phyloP scores from a whole-genome alignment of 2,797 vertebrate genomes.

The Heterohyrax brucei region DNA sequence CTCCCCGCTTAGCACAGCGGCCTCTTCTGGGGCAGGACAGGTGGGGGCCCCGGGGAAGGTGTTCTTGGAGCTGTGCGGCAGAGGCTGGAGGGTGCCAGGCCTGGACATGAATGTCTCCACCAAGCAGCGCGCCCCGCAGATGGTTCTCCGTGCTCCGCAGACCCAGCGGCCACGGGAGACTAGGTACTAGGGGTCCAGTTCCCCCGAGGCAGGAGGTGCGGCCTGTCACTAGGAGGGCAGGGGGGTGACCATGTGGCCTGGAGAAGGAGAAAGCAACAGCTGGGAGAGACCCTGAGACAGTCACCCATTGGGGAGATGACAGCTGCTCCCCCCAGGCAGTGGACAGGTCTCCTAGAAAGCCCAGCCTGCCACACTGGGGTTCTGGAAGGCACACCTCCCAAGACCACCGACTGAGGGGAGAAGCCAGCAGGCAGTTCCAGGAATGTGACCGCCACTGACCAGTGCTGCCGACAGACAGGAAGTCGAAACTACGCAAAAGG shows the following conservation, averaged over 20 bases:
- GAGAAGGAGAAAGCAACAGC: background rate
- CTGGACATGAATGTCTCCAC: background rate
- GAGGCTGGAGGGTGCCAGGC: background rate
- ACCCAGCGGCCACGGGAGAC: no score
- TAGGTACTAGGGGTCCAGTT: background rate
- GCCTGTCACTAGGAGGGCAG: background rate
- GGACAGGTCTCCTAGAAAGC: background rate
- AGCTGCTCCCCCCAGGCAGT: background rate
- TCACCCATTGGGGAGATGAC: background rate
- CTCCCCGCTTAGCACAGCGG: background rate
- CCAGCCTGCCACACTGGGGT: background rate
- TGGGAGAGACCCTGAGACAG: background rate
- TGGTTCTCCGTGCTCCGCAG: background rate
- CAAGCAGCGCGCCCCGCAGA: background rate
- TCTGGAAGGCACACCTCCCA: background rate
- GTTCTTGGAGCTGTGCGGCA: background rate
- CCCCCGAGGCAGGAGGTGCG: background rate
- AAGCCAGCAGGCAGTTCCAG: background rate
- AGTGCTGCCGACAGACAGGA: background rate
- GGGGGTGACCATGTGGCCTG: background rate
- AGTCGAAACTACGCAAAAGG: slow-evolving; percentile 64
- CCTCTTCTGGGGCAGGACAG: background rate
- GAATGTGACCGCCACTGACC: background rate
- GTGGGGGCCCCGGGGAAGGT: background rate
- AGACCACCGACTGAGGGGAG: background rate